A percentile compares a stretch with the other conserved stretches of the same genome.
phyloP scores from a whole-genome alignment of 2,797 vertebrate species.

The Valencia hispanica region DNA sequence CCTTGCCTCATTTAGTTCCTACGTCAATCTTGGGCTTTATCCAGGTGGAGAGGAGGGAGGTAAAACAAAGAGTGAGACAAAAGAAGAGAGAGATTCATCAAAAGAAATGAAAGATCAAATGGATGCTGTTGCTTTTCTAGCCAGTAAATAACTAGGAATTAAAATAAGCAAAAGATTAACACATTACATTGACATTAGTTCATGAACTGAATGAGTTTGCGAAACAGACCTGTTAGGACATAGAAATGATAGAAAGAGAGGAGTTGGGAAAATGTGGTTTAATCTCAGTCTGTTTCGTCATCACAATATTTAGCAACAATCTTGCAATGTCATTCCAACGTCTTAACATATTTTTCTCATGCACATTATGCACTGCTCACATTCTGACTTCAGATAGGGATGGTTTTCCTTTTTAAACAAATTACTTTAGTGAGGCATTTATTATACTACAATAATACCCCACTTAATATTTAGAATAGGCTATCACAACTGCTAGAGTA shows the following conservation, averaged over 20 bases:
- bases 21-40: constrained; percentile 48
- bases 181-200: background rate
- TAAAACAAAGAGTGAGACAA: background rate
- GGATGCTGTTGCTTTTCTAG: background rate
- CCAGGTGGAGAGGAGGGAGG: constrained; percentile 33
- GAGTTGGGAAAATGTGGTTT: background rate
- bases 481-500: background rate
- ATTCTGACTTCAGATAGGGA: background rate
- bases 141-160: background rate
- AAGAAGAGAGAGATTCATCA: background rate
- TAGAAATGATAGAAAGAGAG: background rate
- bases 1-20: constrained; percentile 59
- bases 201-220: background rate
- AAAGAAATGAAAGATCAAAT: constrained; percentile 6
- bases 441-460: background rate
- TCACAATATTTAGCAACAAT: background rate
- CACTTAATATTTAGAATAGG: background rate
- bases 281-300: background rate
- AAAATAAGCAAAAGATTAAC: background rate
- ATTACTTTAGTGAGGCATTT: background rate
- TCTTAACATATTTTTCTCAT: background rate
- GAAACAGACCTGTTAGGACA: background rate
- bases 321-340: background rate
- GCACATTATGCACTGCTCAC: background rate
- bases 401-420: background rate